Percentiles rank a stretch among this genome's conserved stretches.
phyloP scores from a whole-genome alignment of 2,797 vertebrate species.

The Sebastes diploproa region DNA sequence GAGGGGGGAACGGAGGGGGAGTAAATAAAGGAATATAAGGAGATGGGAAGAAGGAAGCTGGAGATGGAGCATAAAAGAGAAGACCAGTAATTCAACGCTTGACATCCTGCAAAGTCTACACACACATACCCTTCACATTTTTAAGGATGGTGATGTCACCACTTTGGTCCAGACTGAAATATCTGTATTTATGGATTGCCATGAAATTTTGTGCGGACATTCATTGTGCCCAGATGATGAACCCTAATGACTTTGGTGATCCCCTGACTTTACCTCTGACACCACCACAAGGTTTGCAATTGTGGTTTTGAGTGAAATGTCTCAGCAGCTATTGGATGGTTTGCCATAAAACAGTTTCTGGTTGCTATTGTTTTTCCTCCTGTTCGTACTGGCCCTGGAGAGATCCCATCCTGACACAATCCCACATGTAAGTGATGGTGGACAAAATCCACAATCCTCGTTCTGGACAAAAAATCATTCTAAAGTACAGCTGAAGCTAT shows the following conservation, averaged over 20 bases:
- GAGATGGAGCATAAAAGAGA: neutral
- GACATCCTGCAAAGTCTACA: constrained; percentile 6
- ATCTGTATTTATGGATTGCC: neutral
- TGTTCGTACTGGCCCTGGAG: neutral
- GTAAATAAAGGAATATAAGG: constrained; percentile 18
- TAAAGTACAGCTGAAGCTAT: neutral
- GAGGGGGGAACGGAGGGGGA: neutral
- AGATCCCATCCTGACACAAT: neutral
- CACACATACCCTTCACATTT: neutral
- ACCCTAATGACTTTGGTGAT: neutral
- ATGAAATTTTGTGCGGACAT: neutral
- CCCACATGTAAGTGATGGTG: neutral
- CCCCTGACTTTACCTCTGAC: neutral
- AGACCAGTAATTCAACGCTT: neutral
- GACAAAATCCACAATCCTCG: neutral
- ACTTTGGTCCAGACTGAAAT: neutral
- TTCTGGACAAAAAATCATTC: neutral
- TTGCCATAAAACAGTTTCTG: neutral
- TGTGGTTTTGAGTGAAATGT: neutral
- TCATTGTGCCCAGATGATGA: neutral
- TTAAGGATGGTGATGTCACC: neutral
- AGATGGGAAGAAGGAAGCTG: neutral
- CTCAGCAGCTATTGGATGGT: neutral
- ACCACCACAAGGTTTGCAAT: neutral
- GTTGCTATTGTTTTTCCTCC: neutral